These are phyloP conservation scores for Cepphus grylle DNA, from an alignment of 2,113 vertebrate genomes.

Conservation along the genomic window DNA sequence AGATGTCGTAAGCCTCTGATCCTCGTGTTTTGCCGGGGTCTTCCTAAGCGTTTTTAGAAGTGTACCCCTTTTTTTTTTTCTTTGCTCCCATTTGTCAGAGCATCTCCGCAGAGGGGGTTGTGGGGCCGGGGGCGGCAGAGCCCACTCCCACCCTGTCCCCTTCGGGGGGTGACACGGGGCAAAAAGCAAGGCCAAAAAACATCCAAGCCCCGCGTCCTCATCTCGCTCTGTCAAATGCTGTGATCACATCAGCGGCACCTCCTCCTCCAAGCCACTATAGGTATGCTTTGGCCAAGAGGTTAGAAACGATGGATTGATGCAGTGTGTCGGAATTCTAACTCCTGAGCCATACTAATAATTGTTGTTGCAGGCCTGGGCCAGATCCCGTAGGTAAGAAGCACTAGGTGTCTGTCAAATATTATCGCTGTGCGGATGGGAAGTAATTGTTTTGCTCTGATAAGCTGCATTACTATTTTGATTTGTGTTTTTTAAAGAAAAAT, in stretches of 20 bases:
- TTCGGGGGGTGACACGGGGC: rapidly evolving
- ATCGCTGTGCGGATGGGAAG: background rate
- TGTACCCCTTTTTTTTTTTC: too few relatives aligned
- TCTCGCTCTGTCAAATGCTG: rapidly evolving
- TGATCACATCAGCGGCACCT: rapidly evolving
- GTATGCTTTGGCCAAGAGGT: slow-evolving; percentile 2
- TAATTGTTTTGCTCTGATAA: background rate
- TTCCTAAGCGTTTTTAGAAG: background rate
- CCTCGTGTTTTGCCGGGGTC: background rate
- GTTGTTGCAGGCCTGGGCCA: background rate
- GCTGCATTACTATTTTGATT: background rate
- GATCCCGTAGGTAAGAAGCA: background rate
- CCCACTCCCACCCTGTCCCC: background rate
- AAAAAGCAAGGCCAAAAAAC: background rate
- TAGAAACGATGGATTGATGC: background rate
- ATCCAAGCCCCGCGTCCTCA: rapidly evolving
- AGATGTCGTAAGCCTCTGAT: background rate
- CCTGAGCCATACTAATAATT: background rate
- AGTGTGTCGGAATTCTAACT: background rate
- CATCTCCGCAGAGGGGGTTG: background rate
- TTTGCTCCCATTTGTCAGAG: background rate
- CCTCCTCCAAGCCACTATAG: background rate
- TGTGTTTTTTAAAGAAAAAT: background rate
- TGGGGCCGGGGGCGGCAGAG: background rate
- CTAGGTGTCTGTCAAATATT: background rate